Evolutionary conservation across 2,113 vertebrate species (phyloP).

Genomic region (Oreocharis arfaki): DNA sequence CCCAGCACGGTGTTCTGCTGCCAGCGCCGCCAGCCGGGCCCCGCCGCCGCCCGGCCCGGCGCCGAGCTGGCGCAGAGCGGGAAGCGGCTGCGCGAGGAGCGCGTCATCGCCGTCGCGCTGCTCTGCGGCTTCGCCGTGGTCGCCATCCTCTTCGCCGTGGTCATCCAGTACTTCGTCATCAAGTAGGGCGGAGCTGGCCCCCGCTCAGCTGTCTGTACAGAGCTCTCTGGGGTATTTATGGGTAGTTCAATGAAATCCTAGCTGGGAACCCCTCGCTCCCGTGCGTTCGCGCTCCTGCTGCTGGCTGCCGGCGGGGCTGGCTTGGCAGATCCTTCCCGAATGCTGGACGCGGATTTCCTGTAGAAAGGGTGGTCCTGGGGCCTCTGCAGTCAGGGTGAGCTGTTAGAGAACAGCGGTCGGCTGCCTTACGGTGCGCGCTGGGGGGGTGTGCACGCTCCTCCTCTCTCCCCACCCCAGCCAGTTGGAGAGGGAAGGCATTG

Average conservation of each 20-base stretch:
- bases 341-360: slow-evolving; percentile 2
- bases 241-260: slow-evolving; percentile 46
- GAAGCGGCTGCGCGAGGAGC: slow-evolving; percentile 42
- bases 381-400: slow-evolving; percentile 57
- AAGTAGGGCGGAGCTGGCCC: slow-evolving; percentile 54
- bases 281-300: slow-evolving; percentile 44
- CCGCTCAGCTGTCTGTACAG: slow-evolving; percentile 19
- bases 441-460: accelerated
- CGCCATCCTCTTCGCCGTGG: slow-evolving; percentile 73
- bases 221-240: slow-evolving; percentile 59
- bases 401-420: neutral
- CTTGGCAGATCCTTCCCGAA: slow-evolving; percentile 25
- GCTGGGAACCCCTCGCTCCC: slow-evolving; percentile 18
- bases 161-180: slow-evolving; percentile 78
- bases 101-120: slow-evolving; percentile 65
- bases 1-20: slow-evolving; percentile 67
- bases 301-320: slow-evolving; percentile 51
- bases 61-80: neutral
- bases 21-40: neutral
- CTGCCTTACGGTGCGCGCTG: slow-evolving; percentile 22
- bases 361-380: slow-evolving; percentile 43
- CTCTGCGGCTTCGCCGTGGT: slow-evolving; percentile 71
- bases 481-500: neutral
- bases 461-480: neutral
- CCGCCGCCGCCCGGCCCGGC: accelerated